Conservation (phyloP, 2,113 vertebrate genomes). For the Tetrao urogallus region DNA sequence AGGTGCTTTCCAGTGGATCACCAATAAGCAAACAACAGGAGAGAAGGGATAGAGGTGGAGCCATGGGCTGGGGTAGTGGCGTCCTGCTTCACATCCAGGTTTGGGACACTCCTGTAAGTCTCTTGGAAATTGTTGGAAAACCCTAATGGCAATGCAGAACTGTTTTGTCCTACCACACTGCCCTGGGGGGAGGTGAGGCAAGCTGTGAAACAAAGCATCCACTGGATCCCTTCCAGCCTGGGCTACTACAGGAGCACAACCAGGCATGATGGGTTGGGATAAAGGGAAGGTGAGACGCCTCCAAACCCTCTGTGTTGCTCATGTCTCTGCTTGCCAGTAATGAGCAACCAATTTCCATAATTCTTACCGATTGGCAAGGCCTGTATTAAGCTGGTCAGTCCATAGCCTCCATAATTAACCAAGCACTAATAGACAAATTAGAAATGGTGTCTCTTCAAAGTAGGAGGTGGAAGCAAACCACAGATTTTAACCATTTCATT, state of each 20-base stretch:
- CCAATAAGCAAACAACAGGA: rapidly evolving
- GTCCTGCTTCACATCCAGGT: rapidly evolving
- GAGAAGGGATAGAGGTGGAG: background rate
- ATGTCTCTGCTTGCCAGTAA: background rate
- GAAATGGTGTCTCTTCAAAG: conserved; percentile 63
- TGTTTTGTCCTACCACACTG: background rate
- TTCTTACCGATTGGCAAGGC: conserved; percentile 57
- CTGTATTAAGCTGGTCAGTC: conserved; percentile 68
- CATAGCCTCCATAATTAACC: conserved; percentile 75
- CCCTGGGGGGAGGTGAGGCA: background rate
- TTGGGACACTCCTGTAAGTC: background rate
- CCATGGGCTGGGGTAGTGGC: background rate
- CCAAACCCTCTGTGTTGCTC: background rate
- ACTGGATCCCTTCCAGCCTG: background rate
- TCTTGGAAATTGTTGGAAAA: background rate
- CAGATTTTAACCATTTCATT: conserved; percentile 70
- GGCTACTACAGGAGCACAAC: background rate
- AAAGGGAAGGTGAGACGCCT: background rate
- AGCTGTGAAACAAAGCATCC: background rate
- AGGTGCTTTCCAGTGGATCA: background rate
- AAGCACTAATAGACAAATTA: conserved; percentile 70
- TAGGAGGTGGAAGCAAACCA: conserved; percentile 56
- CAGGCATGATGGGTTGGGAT: background rate
- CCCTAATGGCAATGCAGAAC: rapidly evolving
- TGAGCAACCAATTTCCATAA: background rate